A percentile compares a stretch with the other conserved stretches of the same genome.
phyloP scores from a whole-genome alignment of 1,140 invertebrate genomes.

The Solenopsis invicta region DNA sequence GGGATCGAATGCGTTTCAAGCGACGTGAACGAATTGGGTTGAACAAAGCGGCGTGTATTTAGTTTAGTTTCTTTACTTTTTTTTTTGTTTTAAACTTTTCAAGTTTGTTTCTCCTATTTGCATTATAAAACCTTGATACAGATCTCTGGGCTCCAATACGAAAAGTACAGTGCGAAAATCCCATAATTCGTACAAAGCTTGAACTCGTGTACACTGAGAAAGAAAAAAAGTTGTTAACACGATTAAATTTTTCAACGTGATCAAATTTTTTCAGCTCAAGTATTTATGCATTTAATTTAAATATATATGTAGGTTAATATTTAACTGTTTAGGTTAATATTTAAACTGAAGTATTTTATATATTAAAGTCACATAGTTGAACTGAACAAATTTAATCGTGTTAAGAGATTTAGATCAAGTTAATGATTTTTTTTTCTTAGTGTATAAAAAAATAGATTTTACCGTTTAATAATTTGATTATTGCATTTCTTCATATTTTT shows the following conservation, averaged over 20 bases:
- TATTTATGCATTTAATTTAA: too few relatives aligned
- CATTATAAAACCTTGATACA: not conserved
- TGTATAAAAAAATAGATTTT: not conserved
- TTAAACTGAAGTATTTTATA: too few relatives aligned
- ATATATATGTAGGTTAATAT: too few relatives aligned
- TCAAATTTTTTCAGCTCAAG: too few relatives aligned
- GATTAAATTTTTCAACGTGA: too few relatives aligned
- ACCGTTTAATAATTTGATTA: not conserved
- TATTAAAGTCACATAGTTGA: too few relatives aligned
- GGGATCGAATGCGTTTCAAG: slow-evolving; percentile 27
- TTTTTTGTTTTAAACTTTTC: not conserved
- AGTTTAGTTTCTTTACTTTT: not conserved
- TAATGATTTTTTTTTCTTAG: too few relatives aligned
- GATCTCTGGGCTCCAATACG: not conserved
- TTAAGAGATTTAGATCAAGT: too few relatives aligned
- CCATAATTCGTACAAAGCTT: not conserved
- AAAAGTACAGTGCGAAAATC: not conserved
- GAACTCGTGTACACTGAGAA: not conserved
- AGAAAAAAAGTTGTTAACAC: too few relatives aligned
- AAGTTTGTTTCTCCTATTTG: not conserved
- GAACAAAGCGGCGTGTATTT: not conserved
- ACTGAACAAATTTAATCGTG: too few relatives aligned
- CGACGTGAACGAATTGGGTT: not conserved
- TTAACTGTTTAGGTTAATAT: too few relatives aligned
- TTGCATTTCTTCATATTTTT: not conserved